Conservation (phyloP, 2,797 vertebrate species). For the Pteropus rufus region DNA sequence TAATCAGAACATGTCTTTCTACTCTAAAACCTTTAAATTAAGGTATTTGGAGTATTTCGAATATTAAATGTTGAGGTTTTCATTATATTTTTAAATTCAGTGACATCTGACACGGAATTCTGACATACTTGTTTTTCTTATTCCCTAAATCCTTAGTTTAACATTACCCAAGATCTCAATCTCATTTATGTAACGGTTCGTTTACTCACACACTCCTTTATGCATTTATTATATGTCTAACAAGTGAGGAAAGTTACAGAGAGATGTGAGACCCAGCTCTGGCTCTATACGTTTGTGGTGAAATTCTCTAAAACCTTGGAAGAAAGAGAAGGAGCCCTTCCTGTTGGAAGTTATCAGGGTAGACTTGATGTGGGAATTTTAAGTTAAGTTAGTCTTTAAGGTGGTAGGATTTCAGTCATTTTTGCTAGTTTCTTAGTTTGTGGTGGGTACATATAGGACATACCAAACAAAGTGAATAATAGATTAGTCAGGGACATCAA, state of each 20-base stretch:
- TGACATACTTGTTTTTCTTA: not conserved
- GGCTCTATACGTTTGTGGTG: not conserved
- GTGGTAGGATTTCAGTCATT: not conserved
- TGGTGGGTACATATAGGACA: not conserved
- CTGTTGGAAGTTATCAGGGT: not conserved
- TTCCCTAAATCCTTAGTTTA: constrained; percentile 18
- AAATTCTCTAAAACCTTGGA: not conserved
- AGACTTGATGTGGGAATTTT: not conserved
- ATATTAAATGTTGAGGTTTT: not conserved
- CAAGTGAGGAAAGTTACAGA: not conserved
- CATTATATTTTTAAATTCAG: not conserved
- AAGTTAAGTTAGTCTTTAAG: not conserved
- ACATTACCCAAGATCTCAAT: not conserved
- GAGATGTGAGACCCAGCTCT: not conserved
- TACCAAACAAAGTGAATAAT: not conserved
- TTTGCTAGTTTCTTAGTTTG: constrained; percentile 6
- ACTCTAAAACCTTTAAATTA: not conserved
- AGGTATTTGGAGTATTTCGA: not conserved
- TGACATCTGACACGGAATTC: not conserved
- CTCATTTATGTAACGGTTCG: not conserved
- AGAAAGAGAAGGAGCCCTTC: not conserved
- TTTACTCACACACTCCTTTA: not conserved
- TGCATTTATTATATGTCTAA: not conserved
- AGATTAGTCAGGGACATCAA: not conserved
- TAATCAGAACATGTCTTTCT: not conserved